Conservation (phyloP, 2,113 vertebrate genomes). For the Dunckerocampus dactyliophorus region DNA sequence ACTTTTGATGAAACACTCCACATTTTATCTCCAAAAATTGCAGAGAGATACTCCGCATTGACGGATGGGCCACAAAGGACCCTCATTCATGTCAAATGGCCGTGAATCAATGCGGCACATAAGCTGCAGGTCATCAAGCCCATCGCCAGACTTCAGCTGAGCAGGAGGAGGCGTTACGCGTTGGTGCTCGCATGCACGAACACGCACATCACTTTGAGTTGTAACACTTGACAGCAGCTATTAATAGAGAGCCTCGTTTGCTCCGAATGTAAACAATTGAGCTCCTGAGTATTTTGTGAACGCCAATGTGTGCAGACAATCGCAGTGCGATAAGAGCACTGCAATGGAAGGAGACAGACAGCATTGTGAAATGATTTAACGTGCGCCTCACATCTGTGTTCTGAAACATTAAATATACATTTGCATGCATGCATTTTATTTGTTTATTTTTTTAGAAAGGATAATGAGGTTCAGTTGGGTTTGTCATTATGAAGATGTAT, state of each 20-base stretch:
- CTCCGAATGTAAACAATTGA: constrained; percentile 60
- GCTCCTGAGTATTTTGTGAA: constrained; percentile 56
- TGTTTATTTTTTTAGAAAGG: not conserved
- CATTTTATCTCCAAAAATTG: constrained; percentile 29
- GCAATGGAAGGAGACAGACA: constrained; percentile 39
- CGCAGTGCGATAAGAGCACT: constrained; percentile 51
- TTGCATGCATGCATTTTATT: not conserved
- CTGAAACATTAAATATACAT: too few relatives aligned
- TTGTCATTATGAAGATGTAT: constrained; percentile 13
- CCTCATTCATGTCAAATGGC: constrained; percentile 21
- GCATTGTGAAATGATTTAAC: constrained; percentile 40
- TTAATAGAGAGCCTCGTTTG: constrained; percentile 63
- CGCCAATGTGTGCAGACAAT: constrained; percentile 40
- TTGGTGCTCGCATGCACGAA: constrained; percentile 28
- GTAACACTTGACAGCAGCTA: constrained; percentile 50
- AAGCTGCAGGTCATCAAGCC: constrained; percentile 31
- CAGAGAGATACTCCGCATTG: constrained; percentile 20
- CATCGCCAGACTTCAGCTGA: constrained; percentile 34
- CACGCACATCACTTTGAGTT: constrained; percentile 28
- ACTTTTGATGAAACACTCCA: constrained; percentile 41
- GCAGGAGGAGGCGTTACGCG: constrained; percentile 35
- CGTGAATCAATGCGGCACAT: constrained; percentile 20
- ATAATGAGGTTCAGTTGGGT: constrained; percentile 2
- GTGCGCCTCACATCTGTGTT: not conserved
- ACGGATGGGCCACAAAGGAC: constrained; percentile 24